Conservation (phyloP, 2,113 vertebrate genomes). For the Ammospiza caudacuta region DNA sequence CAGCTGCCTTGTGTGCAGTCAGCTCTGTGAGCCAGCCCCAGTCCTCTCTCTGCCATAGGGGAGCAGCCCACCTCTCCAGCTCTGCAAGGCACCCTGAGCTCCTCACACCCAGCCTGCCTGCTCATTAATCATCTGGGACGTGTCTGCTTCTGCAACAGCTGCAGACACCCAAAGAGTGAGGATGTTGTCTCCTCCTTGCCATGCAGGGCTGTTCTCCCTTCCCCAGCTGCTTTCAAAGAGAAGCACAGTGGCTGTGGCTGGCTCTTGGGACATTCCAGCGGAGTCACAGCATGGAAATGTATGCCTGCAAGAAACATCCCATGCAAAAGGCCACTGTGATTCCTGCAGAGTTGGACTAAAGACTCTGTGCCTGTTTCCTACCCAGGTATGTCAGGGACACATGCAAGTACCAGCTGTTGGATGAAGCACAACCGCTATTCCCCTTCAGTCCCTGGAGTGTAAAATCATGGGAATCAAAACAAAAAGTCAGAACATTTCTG, state of each 20-base stretch:
- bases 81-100: background rate
- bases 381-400: background rate
- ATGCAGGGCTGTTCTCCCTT: background rate
- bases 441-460: background rate
- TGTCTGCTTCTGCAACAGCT: background rate
- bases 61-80: slow-evolving; percentile 11
- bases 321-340: background rate
- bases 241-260: background rate
- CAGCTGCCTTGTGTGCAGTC: background rate
- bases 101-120: background rate
- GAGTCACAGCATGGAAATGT: background rate
- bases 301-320: background rate
- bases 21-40: background rate
- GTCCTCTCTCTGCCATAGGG: accelerated
- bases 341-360: background rate
- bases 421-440: background rate
- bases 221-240: background rate
- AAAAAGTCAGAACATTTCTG: background rate
- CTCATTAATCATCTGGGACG: slow-evolving; percentile 20
- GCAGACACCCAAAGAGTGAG: background rate
- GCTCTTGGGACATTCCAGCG: accelerated
- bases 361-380: background rate
- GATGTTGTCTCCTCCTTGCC: background rate
- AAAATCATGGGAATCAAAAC: background rate
- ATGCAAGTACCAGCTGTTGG: background rate